Evolutionary conservation across 2,888 invertebrate species (phyloP), one percentile per base, ranked within the genome.

Genomic region (Trachelus stipa): DNA sequence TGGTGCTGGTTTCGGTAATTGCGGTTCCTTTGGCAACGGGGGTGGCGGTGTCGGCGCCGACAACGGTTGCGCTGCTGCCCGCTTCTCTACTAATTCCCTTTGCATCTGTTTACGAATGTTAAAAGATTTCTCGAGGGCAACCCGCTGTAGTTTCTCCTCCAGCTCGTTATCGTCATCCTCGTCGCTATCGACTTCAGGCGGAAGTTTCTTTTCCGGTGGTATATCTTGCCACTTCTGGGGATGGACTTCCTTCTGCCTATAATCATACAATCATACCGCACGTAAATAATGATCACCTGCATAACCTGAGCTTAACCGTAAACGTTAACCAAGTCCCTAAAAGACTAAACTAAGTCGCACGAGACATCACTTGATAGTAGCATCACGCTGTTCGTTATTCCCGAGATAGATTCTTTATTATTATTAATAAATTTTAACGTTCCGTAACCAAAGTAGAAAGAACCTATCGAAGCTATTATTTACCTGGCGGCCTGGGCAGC

Each of bases 201-300:
- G 85, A 73, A 82, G 74, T 73, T 89, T 87, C 73, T 91, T 91
- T n/a, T 93, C 94, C 88, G 90, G 93, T 88, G 87, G 92, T 90
- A 88, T 92, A 92, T 87, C 88, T 78, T 88, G 91, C 93, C 93
- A 91, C 91, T 94, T 90, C 85, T 91, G 90, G 92, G 93, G 88
- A 71, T 89, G 87, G 83, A 93, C 93, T 73, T 94, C 93, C 77
- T 91, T 91, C 84, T 89, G 93, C 83, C 95, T 94, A 84, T 80
- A 87, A 85, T 77, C 69, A 76, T 82, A 80, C 74, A 79, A 78
- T 56, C 40, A 6, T 40, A 6, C 6, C 40, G 15, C 40, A 15
- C 40, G 40, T 40, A 15, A 40, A 15, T 30, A 76, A 76, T 1
- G 35, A 56, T 30, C 12, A 68, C 23, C 15, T 73, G 30, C 1